phyloP scores from a whole-genome alignment of 2,797 vertebrate species.

The Darevskia nairensis region DNA sequence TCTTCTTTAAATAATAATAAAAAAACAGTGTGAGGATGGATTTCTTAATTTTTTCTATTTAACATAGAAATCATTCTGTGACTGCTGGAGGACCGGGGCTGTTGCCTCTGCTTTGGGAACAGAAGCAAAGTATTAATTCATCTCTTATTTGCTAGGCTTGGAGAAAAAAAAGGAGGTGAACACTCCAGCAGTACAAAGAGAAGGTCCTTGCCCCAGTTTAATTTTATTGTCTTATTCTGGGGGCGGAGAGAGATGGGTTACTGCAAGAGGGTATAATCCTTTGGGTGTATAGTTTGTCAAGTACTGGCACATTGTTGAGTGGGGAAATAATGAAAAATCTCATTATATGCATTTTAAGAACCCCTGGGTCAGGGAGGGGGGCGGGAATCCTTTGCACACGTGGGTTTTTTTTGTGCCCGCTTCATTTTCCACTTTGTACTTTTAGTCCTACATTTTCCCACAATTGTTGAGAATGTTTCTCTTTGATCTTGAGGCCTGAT shows the following conservation, averaged over 20 bases:
- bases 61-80: background rate
- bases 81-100: background rate
- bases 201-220: background rate
- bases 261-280: background rate
- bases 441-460: background rate
- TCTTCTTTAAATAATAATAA: background rate
- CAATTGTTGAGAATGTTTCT: conserved; percentile 23
- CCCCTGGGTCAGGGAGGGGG: background rate
- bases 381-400: background rate
- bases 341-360: background rate
- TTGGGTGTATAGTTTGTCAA: background rate
- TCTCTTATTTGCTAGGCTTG: background rate
- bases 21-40: background rate
- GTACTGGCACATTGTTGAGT: background rate
- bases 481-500: background rate
- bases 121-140: conserved; percentile 7
- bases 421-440: background rate
- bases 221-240: background rate
- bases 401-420: background rate
- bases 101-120: conserved; percentile 9
- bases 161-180: background rate
- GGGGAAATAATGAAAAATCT: background rate
- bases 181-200: background rate
- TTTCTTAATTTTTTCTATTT: conserved; percentile 4
- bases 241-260: background rate